Percentiles rank a stretch among this genome's conserved stretches.
phyloP scores from a whole-genome alignment of 2,888 invertebrate species.

The Aquatica leii region DNA sequence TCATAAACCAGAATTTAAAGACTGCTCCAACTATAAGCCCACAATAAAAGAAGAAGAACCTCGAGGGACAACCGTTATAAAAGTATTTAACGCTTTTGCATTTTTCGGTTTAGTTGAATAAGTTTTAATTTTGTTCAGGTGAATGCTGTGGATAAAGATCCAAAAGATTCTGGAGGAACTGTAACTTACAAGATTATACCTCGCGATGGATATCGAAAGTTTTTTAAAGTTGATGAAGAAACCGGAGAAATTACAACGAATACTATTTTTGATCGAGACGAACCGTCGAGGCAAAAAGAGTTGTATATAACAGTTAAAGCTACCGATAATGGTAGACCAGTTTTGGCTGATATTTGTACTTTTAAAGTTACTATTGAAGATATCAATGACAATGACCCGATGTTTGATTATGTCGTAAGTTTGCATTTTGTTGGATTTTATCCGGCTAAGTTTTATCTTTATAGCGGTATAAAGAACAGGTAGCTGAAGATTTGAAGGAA shows the following conservation, averaged over 20 bases:
- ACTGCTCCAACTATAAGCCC: slow-evolving; percentile 84
- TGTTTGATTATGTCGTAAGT: slow-evolving; percentile 80
- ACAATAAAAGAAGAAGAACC: slow-evolving; percentile 78
- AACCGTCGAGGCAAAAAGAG: slow-evolving; percentile 84
- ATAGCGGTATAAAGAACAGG: slow-evolving; percentile 75
- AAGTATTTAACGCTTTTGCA: slow-evolving; percentile 62
- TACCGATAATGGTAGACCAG: slow-evolving; percentile 90
- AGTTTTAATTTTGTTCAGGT: slow-evolving; percentile 65
- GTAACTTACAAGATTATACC: slow-evolving; percentile 86
- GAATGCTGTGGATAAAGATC: slow-evolving; percentile 76
- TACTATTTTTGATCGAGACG: slow-evolving; percentile 86
- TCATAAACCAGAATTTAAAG: slow-evolving; percentile 86
- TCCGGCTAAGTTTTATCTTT: slow-evolving; percentile 54
- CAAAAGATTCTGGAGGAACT: slow-evolving; percentile 77
- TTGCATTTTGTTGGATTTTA: slow-evolving; percentile 23
- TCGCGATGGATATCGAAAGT: slow-evolving; percentile 74
- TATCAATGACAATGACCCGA: slow-evolving; percentile 90
- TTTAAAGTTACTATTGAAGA: slow-evolving; percentile 91
- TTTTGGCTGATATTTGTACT: slow-evolving; percentile 91
- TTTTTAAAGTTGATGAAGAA: slow-evolving; percentile 80
- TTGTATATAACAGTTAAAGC: slow-evolving; percentile 89
- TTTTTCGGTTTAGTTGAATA: slow-evolving; percentile 13
- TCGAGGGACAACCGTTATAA: slow-evolving; percentile 77
- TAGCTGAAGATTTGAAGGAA: slow-evolving; percentile 80
- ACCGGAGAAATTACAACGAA: slow-evolving; percentile 82